phyloP scores from a whole-genome alignment of 2,888 invertebrate species.

The Sarcophaga caerulescens region DNA sequence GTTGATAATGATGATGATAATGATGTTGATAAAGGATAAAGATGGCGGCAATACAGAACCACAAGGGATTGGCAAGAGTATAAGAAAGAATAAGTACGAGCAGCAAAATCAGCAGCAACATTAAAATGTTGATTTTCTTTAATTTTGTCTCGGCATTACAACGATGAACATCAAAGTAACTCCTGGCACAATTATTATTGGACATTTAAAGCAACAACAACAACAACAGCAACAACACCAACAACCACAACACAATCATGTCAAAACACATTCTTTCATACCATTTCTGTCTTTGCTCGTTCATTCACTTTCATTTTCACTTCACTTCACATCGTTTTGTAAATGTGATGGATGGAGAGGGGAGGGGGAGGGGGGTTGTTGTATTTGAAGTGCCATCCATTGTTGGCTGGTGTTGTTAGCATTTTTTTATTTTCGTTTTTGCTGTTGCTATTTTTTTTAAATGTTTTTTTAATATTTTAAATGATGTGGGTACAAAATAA shows the following conservation, averaged over 20 bases:
- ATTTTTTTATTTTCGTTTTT: slow-evolving; percentile 1
- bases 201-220: slow-evolving; percentile 43
- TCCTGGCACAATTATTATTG: slow-evolving; percentile 55
- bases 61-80: too few relatives aligned
- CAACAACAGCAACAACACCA: background rate
- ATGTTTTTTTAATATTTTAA: slow-evolving; percentile 3
- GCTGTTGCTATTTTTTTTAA: background rate
- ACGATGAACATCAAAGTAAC: slow-evolving; percentile 43
- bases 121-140: slow-evolving; percentile 24
- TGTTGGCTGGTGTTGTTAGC: background rate
- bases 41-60: too few relatives aligned
- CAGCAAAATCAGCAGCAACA: background rate
- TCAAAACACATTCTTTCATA: slow-evolving; percentile 43
- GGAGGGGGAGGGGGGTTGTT: too few relatives aligned
- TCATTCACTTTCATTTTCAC: background rate
- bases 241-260: slow-evolving; percentile 39
- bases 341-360: background rate
- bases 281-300: background rate
- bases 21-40: too few relatives aligned
- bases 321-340: background rate
- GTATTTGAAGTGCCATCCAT: too few relatives aligned
- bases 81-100: background rate
- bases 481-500: slow-evolving; percentile 42
- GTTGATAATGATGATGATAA: too few relatives aligned
- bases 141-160: slow-evolving; percentile 45